Conservation (phyloP, 2,888 invertebrate species). For the Trachelus stipa region DNA sequence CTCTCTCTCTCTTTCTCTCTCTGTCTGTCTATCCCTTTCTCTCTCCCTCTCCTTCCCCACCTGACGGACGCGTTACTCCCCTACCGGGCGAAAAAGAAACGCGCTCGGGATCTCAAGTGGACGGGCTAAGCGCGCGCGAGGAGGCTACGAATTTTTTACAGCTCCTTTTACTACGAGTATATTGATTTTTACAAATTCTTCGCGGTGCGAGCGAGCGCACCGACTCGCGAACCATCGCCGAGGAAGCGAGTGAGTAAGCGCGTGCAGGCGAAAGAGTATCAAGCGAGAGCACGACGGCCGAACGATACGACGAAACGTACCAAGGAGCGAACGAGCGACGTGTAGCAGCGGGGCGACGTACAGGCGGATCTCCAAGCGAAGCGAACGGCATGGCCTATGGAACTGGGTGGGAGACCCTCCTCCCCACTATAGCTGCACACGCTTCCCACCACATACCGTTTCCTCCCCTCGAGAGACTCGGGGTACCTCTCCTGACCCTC, state of each 20-base stretch:
- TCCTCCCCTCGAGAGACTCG: not conserved
- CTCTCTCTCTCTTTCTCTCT: constrained; percentile 14
- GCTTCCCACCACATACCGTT: not conserved
- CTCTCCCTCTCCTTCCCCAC: constrained; percentile 13
- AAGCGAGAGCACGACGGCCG: no score
- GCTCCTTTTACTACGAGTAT: constrained; percentile 34
- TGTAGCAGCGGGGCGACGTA: constrained; percentile 1
- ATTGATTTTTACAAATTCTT: constrained; percentile 61
- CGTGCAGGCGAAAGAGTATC: no score
- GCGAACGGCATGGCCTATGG: not conserved
- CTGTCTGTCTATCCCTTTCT: constrained; percentile 10
- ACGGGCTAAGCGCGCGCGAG: no score
- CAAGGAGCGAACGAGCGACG: no score
- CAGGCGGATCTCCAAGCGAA: constrained; percentile 1
- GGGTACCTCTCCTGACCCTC: constrained; percentile 25
- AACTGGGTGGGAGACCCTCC: not conserved
- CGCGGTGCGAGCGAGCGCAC: constrained; percentile 43
- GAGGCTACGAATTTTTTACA: no score
- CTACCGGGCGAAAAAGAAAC: no score
- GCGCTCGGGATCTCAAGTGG: no score
- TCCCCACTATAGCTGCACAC: constrained; percentile 8
- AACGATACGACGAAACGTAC: no score
- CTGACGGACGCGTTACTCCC: not conserved
- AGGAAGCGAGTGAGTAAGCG: no score
- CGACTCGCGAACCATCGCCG: no score